Evolutionary conservation across 2,797 vertebrate species (phyloP).

Genomic region (Geotrypetes seraphini): DNA sequence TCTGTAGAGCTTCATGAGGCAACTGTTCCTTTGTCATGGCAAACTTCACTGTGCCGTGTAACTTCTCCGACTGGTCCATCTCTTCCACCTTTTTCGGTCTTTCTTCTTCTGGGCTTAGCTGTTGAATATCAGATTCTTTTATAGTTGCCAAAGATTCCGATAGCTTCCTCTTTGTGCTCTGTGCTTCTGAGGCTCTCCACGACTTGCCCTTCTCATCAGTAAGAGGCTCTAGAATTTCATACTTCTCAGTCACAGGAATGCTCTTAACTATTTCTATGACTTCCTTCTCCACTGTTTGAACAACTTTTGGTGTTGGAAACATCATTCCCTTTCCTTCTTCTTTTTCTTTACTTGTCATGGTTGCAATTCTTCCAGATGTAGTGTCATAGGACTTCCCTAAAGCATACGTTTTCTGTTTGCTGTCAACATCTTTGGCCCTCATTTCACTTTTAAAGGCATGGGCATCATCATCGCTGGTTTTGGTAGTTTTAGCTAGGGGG

Average conservation of each 20-base stretch:
- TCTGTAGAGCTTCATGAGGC: constrained; percentile 39
- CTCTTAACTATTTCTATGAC: constrained; percentile 42
- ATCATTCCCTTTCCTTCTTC: constrained; percentile 49
- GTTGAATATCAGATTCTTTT: constrained; percentile 65
- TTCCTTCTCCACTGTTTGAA: constrained; percentile 37
- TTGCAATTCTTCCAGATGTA: constrained; percentile 66
- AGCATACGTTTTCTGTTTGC: constrained; percentile 61
- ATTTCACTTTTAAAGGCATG: constrained; percentile 70
- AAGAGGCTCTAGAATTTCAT: constrained; percentile 65
- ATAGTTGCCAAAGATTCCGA: constrained; percentile 69
- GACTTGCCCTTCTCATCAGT: constrained; percentile 53
- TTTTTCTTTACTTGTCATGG: constrained; percentile 57
- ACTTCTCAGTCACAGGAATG: constrained; percentile 46
- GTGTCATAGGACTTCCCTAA: constrained; percentile 77
- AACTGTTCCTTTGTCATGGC: constrained; percentile 26
- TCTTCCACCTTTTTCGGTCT: constrained; percentile 22
- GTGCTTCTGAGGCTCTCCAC: constrained; percentile 30
- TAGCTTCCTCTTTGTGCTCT: constrained; percentile 35
- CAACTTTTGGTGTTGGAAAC: constrained; percentile 39
- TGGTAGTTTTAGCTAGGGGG: constrained; percentile 44
- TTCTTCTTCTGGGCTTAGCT: constrained; percentile 52
- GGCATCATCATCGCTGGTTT: constrained; percentile 44
- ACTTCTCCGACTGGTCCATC: constrained; percentile 17
- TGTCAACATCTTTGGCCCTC: constrained; percentile 54
- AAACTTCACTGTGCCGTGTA: constrained; percentile 9